Evolutionary conservation across 2,113 vertebrate species (phyloP), one percentile per base, ranked within the genome.

Genomic region (Andinoacara biseriatus): DNA sequence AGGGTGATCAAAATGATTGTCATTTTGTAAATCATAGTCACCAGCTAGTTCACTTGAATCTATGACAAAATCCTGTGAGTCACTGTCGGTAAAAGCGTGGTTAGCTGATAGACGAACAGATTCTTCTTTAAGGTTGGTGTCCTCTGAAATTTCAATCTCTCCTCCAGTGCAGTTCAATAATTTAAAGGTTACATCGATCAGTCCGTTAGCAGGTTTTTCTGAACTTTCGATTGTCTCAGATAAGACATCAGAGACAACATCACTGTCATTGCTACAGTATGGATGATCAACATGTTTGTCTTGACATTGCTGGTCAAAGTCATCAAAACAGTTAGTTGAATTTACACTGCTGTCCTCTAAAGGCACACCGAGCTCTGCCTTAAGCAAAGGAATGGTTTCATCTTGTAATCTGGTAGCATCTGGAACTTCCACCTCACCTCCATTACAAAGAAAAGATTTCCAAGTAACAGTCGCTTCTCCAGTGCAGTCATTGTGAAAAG

Each of bases 81-180:
- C 54, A 24, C 10, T 58, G 24, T 29, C 52, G 24, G 22, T 72
- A 1, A 11, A 46, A n/a, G 11, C 58, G 49, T 69, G 80, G 35
- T 78, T 35, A 18, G 38, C 58, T 61, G 72, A 79, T 8, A 86
- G 22, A 76, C 86, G 74, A 82, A 92, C 7, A 0, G 78, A 86
- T 29, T 83, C 76, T 17, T 92, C 81, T 46, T 59, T 20, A 31
- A 52, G 38, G 29, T 35, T 49, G 38, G 67, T 49, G 5, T 17
- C 18, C 22, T 88, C 85, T 60, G 72, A 78, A 79, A 91, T 81
- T 77, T 91, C 84, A 54, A 89, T 57, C 54, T 90, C 90, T 22
- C 83, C 90, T 10, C 91, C 93, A 4, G 74, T 38, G 78, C 92
- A 94, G 75, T 89, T 52, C 15, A 93, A 77, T 15, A 87, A 91